These are phyloP conservation scores for Numida meleagris DNA, from an alignment of 2,113 vertebrate genomes.

Conservation along the genomic window DNA sequence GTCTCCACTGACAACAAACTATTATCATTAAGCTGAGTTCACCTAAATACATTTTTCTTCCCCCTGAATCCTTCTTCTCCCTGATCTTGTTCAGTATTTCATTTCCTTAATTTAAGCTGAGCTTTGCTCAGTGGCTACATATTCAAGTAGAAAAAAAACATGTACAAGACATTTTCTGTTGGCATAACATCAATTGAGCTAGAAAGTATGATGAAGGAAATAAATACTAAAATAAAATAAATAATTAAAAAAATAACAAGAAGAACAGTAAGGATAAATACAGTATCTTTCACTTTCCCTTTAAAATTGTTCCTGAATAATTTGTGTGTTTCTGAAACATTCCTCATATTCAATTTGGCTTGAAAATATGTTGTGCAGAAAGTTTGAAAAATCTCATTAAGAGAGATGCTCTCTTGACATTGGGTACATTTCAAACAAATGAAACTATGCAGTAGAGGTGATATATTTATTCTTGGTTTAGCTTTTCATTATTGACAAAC, in stretches of 20 bases:
- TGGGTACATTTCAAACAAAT: neutral
- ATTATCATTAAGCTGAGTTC: fast-evolving
- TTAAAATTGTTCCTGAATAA: neutral
- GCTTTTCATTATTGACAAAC: neutral
- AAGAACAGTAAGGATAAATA: neutral
- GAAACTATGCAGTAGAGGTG: neutral
- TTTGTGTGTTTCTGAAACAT: neutral
- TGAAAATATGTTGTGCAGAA: neutral
- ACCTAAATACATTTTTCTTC: neutral
- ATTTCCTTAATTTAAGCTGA: neutral
- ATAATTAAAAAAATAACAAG: neutral
- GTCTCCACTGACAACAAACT: neutral
- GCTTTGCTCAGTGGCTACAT: neutral
- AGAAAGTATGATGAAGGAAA: neutral
- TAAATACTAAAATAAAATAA: neutral
- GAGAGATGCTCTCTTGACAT: neutral
- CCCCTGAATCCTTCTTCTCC: neutral
- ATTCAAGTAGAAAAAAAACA: neutral
- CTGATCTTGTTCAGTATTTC: neutral
- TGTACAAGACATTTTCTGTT: neutral
- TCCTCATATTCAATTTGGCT: neutral
- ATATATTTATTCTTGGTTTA: neutral
- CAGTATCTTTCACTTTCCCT: neutral
- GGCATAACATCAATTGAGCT: neutral
- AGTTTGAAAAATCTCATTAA: neutral